Evolutionary conservation across 2,888 invertebrate genomes (phyloP), one percentile per base, ranked within the genome.

Genomic region (Alcis repandata): DNA sequence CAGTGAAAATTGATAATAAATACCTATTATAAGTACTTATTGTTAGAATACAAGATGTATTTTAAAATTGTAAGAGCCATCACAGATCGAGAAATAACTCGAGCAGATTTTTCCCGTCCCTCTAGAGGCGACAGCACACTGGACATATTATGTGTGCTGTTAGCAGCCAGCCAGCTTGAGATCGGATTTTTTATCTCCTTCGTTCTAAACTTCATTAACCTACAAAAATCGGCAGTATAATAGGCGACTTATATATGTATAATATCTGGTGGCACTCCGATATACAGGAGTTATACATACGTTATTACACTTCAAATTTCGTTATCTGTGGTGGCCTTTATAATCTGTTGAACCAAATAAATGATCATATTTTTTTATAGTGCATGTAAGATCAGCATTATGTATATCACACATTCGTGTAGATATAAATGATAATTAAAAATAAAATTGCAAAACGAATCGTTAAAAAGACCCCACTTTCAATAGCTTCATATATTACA

Each of bases 21-120:
- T 46, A 48, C 33, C 33, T 51, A 52, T 40, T 27, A 53, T 52
- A 38, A 20, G 1, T 52, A 52, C 2, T 2, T 19, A 52, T 27
- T 27, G 6, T 4, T 27, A 27, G 6, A 27, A 27, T 27, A 27
- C 2, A 27, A 27, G 27, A 27, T 6, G 6, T 27, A n/a, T n/a
- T n/a, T n/a, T 13, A 13, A n/a, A 1, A 22, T 13, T 46, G 8
- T 22, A 46, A 46, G 46, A 7, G n/a, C 46, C n/a, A 27, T 8
- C 46, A 45, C 20, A 41, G 43, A 11, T 10, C 6, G 27, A 6
- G 27, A 27, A 6, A 27, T 27, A 27, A 27, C 6, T 27, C 27
- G 27, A 27, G 27, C 6, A 27, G 27, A 27, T 27, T 27, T 2
- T 27, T 27, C 6, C 27, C 27, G 3, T 27, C n/a, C n/a, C n/a